phyloP scores from a whole-genome alignment of 2,113 vertebrate species.

The Leucoraja erinaceus region DNA sequence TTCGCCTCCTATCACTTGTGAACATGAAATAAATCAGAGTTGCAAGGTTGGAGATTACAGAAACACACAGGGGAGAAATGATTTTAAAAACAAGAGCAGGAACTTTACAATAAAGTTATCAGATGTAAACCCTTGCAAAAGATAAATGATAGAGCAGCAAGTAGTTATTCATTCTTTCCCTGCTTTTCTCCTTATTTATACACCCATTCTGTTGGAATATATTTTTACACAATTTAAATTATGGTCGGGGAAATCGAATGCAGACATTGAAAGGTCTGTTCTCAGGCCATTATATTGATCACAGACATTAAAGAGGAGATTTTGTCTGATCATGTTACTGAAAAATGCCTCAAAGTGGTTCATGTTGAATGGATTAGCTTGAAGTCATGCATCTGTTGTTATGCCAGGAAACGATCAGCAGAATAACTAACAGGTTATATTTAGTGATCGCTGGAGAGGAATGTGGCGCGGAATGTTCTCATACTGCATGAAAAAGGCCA shows the following conservation, averaged over 20 bases:
- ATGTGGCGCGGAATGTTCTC: not conserved
- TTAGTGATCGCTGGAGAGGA: not conserved
- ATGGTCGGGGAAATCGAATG: not conserved
- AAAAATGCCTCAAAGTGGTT: not conserved
- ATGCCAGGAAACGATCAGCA: not conserved
- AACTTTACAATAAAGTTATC: no score
- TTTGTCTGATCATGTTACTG: not conserved
- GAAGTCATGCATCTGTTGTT: not conserved
- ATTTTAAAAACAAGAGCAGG: no score
- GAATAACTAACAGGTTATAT: not conserved
- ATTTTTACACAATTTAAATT: not conserved
- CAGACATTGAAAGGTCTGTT: not conserved
- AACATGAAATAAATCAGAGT: no score
- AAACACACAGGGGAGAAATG: no score
- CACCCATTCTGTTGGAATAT: not conserved
- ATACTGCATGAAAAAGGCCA: no score
- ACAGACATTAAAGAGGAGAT: not conserved
- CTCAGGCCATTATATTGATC: not conserved
- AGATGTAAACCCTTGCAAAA: not conserved
- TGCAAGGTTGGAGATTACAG: no score
- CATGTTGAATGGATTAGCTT: not conserved
- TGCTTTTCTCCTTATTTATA: not conserved
- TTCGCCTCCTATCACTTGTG: no score
- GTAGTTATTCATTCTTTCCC: not conserved
- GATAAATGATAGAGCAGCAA: not conserved